Evolutionary conservation across 2,888 invertebrate genomes (phyloP).

Genomic region (Penaeus monodon): DNA sequence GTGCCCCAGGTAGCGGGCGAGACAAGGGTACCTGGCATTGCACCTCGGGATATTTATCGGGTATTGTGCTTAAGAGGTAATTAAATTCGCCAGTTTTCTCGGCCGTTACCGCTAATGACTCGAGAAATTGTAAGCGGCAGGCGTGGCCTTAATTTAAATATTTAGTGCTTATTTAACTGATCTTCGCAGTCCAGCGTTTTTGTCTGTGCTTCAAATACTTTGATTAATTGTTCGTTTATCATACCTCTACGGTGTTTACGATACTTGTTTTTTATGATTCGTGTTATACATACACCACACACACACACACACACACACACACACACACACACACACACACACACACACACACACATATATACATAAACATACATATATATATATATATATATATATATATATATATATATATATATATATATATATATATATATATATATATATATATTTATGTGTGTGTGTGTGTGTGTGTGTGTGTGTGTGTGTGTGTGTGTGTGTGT

Average conservation of each 20-base stretch:
- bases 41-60: constrained; percentile 44
- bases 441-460: too few relatives aligned
- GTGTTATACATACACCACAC: too few relatives aligned
- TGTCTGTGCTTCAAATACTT: neutral
- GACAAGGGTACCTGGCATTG: neutral
- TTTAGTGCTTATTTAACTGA: too few relatives aligned
- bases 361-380: constrained; percentile 8
- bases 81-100: constrained; percentile 55
- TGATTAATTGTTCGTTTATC: too few relatives aligned
- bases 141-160: constrained; percentile 10
- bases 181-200: neutral
- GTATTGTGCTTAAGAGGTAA: constrained; percentile 29
- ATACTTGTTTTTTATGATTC: too few relatives aligned
- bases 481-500: too few relatives aligned
- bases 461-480: too few relatives aligned
- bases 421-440: too few relatives aligned
- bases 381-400: neutral
- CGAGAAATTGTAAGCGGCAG: constrained; percentile 25
- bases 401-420: too few relatives aligned
- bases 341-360: neutral
- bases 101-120: constrained; percentile 43
- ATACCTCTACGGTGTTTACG: too few relatives aligned
- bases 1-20: constrained; percentile 12
- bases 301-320: neutral
- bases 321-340: neutral